Percentiles rank a stretch among this genome's conserved stretches.
Evolutionary conservation across 2,888 invertebrate species (phyloP).

Genomic region (Lamellibrachia satsuma): DNA sequence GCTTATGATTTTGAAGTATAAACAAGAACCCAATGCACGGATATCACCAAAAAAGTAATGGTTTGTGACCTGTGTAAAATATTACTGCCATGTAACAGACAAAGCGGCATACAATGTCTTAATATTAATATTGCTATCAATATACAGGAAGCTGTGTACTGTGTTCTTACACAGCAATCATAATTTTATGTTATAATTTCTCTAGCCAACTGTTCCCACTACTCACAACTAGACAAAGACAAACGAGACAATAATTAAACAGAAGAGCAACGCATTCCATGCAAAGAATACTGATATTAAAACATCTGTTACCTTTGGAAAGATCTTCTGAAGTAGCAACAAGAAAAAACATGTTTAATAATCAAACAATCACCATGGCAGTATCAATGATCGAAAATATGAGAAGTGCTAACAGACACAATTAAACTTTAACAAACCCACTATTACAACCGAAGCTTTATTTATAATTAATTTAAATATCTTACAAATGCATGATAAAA

Average conservation of each 20-base stretch:
- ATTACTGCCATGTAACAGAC: too few species aligned
- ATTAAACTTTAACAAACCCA: too few species aligned
- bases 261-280: background rate
- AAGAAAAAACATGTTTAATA: background rate
- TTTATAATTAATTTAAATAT: background rate
- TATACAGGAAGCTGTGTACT: too few species aligned
- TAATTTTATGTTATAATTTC: background rate
- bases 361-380: background rate
- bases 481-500: background rate
- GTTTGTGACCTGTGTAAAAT: too few species aligned
- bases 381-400: too few species aligned
- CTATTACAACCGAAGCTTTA: too few species aligned
- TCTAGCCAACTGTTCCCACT: background rate
- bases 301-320: background rate
- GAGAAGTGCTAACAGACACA: too few species aligned
- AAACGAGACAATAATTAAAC: background rate
- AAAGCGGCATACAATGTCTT: too few species aligned
- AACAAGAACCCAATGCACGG: background rate
- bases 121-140: too few species aligned
- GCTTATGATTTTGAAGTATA: background rate
- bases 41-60: background rate
- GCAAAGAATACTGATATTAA: background rate
- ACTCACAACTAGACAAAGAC: background rate
- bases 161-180: background rate
- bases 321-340: background rate